Evolutionary conservation across 2,888 invertebrate species (phyloP).

Genomic region (Sminthurides aquaticus): DNA sequence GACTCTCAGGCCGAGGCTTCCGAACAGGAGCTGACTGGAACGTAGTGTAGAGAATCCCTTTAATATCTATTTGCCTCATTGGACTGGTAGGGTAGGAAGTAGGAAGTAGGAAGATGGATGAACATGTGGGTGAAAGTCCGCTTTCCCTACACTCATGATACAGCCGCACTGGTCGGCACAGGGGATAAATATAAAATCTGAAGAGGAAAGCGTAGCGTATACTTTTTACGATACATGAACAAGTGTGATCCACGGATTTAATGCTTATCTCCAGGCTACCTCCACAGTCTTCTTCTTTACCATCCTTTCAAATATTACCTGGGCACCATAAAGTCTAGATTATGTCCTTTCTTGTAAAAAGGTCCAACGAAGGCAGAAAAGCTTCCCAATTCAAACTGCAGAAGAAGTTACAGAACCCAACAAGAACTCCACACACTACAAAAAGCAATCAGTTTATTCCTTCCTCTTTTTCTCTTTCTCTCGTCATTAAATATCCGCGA

Average conservation of each 20-base stretch:
- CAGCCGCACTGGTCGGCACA: too few relatives aligned
- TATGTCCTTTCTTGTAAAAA: background rate
- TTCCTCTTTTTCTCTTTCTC: background rate
- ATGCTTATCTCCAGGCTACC: background rate
- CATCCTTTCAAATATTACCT: background rate
- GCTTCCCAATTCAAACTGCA: background rate
- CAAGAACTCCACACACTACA: background rate
- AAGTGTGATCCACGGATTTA: background rate
- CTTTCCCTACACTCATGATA: background rate
- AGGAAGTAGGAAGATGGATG: background rate
- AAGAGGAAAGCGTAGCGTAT: background rate
- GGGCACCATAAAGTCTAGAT: background rate
- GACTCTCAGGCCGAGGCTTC: too few relatives aligned
- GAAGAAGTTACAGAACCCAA: background rate
- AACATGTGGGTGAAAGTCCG: too few relatives aligned
- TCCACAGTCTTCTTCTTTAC: background rate
- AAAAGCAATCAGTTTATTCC: background rate
- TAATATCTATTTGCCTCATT: background rate
- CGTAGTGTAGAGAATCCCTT: background rate
- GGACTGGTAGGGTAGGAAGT: background rate
- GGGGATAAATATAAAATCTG: background rate
- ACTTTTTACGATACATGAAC: background rate
- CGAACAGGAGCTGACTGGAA: too few relatives aligned
- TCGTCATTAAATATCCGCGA: background rate
- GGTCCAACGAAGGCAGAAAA: background rate